Conservation (phyloP, 2,888 invertebrate genomes). For the Liposcelis brunnea region DNA sequence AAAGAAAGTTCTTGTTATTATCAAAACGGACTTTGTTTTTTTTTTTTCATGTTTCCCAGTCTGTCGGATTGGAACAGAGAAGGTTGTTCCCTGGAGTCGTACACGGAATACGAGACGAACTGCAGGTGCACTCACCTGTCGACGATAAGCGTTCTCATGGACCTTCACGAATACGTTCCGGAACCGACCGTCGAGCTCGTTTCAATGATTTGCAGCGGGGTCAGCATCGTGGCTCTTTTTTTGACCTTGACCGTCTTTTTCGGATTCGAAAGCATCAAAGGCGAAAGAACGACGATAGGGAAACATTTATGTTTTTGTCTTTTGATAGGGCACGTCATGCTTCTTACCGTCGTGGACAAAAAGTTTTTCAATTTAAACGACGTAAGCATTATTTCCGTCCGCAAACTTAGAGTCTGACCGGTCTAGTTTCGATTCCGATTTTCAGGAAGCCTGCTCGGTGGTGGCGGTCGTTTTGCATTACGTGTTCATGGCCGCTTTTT, state of each 20-base stretch:
- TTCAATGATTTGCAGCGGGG: constrained; percentile 16
- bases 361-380: constrained; percentile 14
- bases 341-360: constrained; percentile 22
- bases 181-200: constrained; percentile 18
- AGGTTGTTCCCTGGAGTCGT: constrained; percentile 19
- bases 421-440: constrained; percentile 3
- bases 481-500: constrained; percentile 29
- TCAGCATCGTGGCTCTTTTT: constrained; percentile 14
- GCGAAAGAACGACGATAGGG: constrained; percentile 33
- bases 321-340: constrained; percentile 30
- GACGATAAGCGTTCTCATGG: constrained; percentile 27
- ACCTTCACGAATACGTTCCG: constrained; percentile 21
- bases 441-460: constrained; percentile 22
- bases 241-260: constrained; percentile 20
- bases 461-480: constrained; percentile 29
- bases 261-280: constrained; percentile 23
- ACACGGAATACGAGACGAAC: constrained; percentile 23
- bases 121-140: constrained; percentile 26
- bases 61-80: constrained; percentile 16
- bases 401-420: too few species aligned
- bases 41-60: too few species aligned
- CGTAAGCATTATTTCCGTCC: too few species aligned
- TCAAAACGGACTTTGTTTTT: too few species aligned
- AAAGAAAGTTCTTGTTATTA: too few species aligned
- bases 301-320: constrained; percentile 33